Percentiles rank a stretch among this genome's conserved stretches.
Conservation (phyloP, 2,888 invertebrate genomes). For the Campoplex nolae region DNA sequence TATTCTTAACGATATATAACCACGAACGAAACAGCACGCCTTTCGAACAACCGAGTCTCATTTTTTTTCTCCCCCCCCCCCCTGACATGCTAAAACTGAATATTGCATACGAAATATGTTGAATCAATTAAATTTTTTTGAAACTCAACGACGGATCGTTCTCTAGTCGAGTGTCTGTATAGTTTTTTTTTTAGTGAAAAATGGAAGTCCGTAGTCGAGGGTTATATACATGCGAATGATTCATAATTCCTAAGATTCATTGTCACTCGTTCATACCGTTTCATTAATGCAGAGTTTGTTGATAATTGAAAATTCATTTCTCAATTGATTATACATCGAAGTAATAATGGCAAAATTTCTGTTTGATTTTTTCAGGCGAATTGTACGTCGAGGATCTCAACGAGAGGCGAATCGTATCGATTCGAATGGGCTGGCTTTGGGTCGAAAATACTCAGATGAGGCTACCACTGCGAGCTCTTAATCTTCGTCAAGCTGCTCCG, state of each 20-base stretch:
- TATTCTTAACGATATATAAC: constrained; percentile 23
- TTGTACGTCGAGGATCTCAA: constrained; percentile 82
- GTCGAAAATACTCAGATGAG: constrained; percentile 83
- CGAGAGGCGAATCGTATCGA: constrained; percentile 81
- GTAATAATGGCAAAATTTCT: constrained; percentile 1
- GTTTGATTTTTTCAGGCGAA: constrained; percentile 78
- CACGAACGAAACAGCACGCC: constrained; percentile 8
- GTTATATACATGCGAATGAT: background rate
- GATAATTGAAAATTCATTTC: background rate
- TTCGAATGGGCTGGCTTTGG: constrained; percentile 84
- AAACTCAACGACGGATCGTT: constrained; percentile 5
- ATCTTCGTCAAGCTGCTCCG: constrained; percentile 81
- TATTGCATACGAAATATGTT: background rate
- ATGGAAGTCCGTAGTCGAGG: background rate
- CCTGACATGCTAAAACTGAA: background rate
- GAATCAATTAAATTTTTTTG: background rate
- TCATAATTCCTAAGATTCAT: background rate
- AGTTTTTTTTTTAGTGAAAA: background rate
- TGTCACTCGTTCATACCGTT: background rate
- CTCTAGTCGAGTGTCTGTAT: background rate
- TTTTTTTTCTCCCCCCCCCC: background rate
- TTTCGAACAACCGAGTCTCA: constrained; percentile 20
- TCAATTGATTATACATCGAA: background rate
- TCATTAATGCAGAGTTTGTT: background rate
- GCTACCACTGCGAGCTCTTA: constrained; percentile 81